A percentile compares a stretch with the other conserved stretches of the same genome.
These are phyloP conservation scores for Thera britannica DNA, from an alignment of 2,888 invertebrate species.

Conservation along the genomic window DNA sequence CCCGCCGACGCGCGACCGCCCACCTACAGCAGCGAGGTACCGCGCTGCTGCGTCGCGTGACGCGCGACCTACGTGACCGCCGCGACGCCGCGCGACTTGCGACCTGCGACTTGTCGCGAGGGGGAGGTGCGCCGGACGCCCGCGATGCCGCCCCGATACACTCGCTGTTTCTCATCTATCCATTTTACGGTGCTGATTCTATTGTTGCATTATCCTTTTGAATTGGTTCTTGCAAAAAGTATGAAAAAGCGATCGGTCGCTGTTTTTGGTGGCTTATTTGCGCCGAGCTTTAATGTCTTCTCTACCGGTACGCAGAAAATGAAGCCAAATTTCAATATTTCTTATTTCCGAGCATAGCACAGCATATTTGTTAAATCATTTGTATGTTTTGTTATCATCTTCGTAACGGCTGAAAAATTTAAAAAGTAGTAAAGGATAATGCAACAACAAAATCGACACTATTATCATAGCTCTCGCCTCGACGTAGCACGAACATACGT, in stretches of 20 bases:
- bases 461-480: background rate
- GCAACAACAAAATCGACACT: background rate
- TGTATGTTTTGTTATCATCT: too few species aligned
- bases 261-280: too few species aligned
- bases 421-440: background rate
- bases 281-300: too few species aligned
- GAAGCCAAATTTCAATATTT: too few species aligned
- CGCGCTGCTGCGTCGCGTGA: slow-evolving; percentile 70
- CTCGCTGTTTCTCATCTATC: slow-evolving; percentile 6
- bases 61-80: background rate
- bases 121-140: slow-evolving; percentile 50
- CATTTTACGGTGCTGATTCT: background rate
- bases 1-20: slow-evolving; percentile 71
- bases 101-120: slow-evolving; percentile 8
- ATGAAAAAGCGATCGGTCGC: too few species aligned
- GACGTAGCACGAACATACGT: background rate
- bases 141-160: slow-evolving; percentile 19
- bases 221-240: background rate
- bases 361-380: too few species aligned
- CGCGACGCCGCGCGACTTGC: slow-evolving; percentile 1
- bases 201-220: background rate
- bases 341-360: too few species aligned
- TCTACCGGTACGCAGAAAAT: too few species aligned
- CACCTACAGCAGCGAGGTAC: slow-evolving; percentile 82
- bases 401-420: too few species aligned